These are phyloP conservation scores for Halcyon malimbica DNA, from an alignment of 2,113 vertebrate species.

Conservation along the genomic window DNA sequence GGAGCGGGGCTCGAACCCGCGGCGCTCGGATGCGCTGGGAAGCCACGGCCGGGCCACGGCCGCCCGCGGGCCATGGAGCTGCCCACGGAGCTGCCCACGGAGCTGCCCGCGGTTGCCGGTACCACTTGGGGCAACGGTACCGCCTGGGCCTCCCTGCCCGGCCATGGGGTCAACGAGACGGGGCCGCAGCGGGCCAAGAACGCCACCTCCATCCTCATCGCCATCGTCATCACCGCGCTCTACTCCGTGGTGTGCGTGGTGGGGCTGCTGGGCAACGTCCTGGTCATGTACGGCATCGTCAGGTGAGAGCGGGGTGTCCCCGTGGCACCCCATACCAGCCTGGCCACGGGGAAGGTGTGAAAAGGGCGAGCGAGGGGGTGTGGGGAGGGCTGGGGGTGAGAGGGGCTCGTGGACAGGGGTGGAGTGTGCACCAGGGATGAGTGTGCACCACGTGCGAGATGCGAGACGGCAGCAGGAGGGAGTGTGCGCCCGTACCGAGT, in stretches of 20 bases:
- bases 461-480: no score
- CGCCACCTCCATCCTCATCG: conserved; percentile 81
- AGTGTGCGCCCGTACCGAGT: neutral
- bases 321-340: neutral
- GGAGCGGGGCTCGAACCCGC: neutral
- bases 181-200: conserved; percentile 51
- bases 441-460: neutral
- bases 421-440: neutral
- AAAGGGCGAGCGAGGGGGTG: fast-evolving
- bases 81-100: neutral
- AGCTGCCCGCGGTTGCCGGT: conserved; percentile 33
- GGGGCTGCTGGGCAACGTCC: conserved; percentile 92
- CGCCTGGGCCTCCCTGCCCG: conserved; percentile 37
- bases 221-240: conserved; percentile 89
- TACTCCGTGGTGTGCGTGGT: conserved; percentile 93
- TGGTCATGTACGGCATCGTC: conserved; percentile 95
- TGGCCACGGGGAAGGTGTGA: neutral
- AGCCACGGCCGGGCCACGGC: neutral
- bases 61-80: neutral
- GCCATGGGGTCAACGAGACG: conserved; percentile 69
- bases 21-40: fast-evolving
- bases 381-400: neutral
- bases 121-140: conserved; percentile 41
- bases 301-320: conserved; percentile 79
- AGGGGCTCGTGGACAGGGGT: neutral